Evolutionary conservation across 1,140 invertebrate genomes (phyloP).

Genomic region (Acromyrmex charruanus): DNA sequence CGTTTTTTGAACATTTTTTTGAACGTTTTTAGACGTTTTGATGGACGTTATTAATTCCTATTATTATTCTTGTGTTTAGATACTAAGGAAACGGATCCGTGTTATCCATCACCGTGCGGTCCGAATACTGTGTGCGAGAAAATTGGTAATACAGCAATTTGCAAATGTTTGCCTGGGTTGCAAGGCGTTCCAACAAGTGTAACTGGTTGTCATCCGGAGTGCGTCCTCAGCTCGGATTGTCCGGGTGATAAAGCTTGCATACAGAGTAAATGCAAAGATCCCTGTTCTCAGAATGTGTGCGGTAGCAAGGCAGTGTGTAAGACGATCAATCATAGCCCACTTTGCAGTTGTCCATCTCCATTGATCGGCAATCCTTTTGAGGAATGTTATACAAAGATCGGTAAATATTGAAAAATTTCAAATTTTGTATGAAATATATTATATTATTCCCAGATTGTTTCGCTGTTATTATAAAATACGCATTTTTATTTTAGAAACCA

Average conservation of each 20-base stretch:
- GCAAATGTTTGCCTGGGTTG: constrained; percentile 91
- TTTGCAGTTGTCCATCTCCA: constrained; percentile 91
- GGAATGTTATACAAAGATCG: constrained; percentile 88
- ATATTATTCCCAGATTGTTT: neutral
- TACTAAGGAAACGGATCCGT: constrained; percentile 86
- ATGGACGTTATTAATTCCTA: neutral
- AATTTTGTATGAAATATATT: constrained; percentile 40
- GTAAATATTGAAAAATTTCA: constrained; percentile 71
- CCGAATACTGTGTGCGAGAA: constrained; percentile 90
- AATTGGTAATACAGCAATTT: constrained; percentile 88
- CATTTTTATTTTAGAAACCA: constrained; percentile 81
- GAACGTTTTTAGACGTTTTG: no score
- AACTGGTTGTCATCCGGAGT: constrained; percentile 91
- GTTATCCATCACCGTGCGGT: constrained; percentile 91
- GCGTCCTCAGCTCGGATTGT: constrained; percentile 92
- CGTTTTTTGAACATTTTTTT: no score
- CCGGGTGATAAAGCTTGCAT: constrained; percentile 91
- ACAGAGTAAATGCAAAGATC: constrained; percentile 91
- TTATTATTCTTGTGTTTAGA: constrained; percentile 70
- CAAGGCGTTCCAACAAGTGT: constrained; percentile 87
- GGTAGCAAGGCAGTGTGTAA: constrained; percentile 90
- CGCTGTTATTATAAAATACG: neutral
- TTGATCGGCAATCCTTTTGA: constrained; percentile 92
- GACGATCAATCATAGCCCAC: constrained; percentile 92
- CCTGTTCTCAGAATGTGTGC: constrained; percentile 90